Conservation (phyloP, 2,113 vertebrate species). For the Bubalus kerabau region DNA sequence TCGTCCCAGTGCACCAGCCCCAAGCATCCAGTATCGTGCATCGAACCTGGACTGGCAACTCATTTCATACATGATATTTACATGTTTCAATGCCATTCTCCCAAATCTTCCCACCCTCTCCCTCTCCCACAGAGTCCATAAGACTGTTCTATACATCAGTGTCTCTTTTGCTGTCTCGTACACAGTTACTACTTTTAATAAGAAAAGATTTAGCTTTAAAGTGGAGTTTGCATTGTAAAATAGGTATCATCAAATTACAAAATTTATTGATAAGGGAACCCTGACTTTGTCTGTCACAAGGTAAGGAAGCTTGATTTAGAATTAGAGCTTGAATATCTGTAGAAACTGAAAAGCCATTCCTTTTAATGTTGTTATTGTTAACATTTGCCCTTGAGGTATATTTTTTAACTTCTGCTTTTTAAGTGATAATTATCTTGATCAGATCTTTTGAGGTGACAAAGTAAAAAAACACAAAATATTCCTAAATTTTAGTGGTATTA, state of each 20-base stretch:
- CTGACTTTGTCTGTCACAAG: not conserved
- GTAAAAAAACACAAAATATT: not conserved
- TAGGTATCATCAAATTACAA: not conserved
- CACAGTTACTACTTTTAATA: not conserved
- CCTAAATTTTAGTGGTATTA: not conserved
- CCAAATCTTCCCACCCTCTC: too few relatives aligned
- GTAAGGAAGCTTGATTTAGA: not conserved
- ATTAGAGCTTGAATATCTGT: not conserved
- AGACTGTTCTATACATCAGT: too few relatives aligned
- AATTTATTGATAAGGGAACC: not conserved
- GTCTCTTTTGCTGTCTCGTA: too few relatives aligned
- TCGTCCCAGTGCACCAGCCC: too few relatives aligned
- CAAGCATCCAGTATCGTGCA: too few relatives aligned
- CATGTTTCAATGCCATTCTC: too few relatives aligned
- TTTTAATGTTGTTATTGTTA: not conserved
- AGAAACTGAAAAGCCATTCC: not conserved
- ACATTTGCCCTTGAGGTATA: not conserved
- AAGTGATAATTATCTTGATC: not conserved
- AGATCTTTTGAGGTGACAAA: not conserved
- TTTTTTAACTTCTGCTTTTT: not conserved
- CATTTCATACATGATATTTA: too few relatives aligned
- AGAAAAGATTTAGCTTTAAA: constrained; percentile 17
- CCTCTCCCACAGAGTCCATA: too few relatives aligned
- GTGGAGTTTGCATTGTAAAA: constrained; percentile 39
- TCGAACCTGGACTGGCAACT: too few relatives aligned